phyloP scores from a whole-genome alignment of 2,888 invertebrate species.

The Tenthredo livida region DNA sequence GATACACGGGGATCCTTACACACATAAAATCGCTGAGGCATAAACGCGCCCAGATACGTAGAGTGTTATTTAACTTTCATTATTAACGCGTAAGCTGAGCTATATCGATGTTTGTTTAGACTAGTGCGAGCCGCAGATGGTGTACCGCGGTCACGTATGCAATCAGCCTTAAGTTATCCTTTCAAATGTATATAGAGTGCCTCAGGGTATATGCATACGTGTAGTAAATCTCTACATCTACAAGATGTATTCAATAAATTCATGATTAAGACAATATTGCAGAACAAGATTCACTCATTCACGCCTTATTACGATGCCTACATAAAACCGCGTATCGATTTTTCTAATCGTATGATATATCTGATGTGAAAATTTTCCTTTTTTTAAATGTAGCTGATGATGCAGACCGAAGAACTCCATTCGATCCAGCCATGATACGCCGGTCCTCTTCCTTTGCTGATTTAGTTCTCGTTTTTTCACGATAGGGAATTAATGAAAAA shows the following conservation, averaged over 20 bases:
- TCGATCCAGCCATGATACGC: no score
- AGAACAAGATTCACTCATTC: neutral
- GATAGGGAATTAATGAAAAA: neutral
- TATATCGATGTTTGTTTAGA: slow-evolving; percentile 71
- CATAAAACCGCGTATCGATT: neutral
- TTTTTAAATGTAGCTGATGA: neutral
- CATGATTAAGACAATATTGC: slow-evolving; percentile 18
- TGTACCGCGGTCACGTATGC: slow-evolving; percentile 69
- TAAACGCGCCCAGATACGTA: slow-evolving; percentile 4
- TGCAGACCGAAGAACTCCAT: neutral
- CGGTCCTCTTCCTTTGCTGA: neutral
- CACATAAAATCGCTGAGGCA: neutral
- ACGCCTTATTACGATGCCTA: neutral
- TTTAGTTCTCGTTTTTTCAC: neutral
- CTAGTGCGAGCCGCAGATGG: slow-evolving; percentile 67
- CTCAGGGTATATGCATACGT: neutral
- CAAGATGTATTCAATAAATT: neutral
- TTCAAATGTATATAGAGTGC: neutral
- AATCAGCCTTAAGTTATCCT: slow-evolving; percentile 45
- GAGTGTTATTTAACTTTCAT: slow-evolving; percentile 73
- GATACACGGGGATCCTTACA: slow-evolving; percentile 2
- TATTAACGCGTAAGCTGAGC: slow-evolving; percentile 66
- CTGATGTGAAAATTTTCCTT: neutral
- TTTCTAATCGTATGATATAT: neutral
- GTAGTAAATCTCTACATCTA: neutral